A percentile compares a stretch with the other conserved stretches of the same genome.
phyloP scores from a whole-genome alignment of 1,140 invertebrate species.

The Drosophila rhopaloa region DNA sequence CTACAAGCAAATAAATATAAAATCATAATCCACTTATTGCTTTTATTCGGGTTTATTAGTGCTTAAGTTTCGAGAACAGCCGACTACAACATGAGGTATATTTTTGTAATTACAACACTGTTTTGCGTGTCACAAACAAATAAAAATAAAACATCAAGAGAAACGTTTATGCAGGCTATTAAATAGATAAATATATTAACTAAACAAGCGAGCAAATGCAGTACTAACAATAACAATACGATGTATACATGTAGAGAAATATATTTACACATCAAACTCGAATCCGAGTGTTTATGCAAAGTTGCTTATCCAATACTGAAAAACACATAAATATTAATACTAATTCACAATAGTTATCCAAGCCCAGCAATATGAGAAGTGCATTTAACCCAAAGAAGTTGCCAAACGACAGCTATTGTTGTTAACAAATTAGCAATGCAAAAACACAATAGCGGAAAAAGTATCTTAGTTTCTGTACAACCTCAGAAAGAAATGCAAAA shows the following conservation, averaged over 20 bases:
- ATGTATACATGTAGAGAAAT: constrained; percentile 69
- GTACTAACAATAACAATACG: constrained; percentile 71
- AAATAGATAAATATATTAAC: constrained; percentile 59
- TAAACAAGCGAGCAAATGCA: constrained; percentile 59
- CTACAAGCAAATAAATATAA: constrained; percentile 34
- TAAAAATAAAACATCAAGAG: constrained; percentile 28
- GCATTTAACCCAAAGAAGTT: constrained; percentile 78
- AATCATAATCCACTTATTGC: constrained; percentile 53
- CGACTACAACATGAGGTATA: constrained; percentile 63
- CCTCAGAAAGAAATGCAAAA: constrained; percentile 32
- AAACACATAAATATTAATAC: constrained; percentile 24
- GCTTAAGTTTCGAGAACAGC: constrained; percentile 57
- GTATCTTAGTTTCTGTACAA: constrained; percentile 40
- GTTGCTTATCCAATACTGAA: constrained; percentile 48
- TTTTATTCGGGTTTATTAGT: constrained; percentile 56
- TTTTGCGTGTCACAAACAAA: constrained; percentile 72
- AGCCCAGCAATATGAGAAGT: constrained; percentile 65
- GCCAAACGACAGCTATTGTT: constrained; percentile 60
- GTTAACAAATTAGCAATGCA: constrained; percentile 27
- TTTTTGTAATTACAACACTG: constrained; percentile 77
- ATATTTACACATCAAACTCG: constrained; percentile 67
- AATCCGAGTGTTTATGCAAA: constrained; percentile 45
- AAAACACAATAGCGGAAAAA: constrained; percentile 48
- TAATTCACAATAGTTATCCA: constrained; percentile 29
- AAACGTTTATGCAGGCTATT: constrained; percentile 58